A percentile compares a stretch with the other conserved stretches of the same genome.
Conservation (phyloP, 2,113 vertebrate species). For the Chionomys nivalis region DNA sequence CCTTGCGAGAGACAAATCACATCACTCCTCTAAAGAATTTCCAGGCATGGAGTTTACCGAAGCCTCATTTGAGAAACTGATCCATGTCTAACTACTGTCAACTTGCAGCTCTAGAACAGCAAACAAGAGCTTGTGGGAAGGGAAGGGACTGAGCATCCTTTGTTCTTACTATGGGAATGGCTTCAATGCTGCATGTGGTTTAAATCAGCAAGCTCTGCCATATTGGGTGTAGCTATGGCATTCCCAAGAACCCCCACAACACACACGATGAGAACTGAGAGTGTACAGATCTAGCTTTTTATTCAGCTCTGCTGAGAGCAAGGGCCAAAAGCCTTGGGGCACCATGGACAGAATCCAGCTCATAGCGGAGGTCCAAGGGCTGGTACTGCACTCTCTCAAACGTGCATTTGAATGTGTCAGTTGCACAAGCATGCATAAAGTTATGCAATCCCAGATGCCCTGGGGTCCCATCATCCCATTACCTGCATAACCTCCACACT, state of each 20-base stretch:
- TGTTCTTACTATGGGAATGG: slow-evolving; percentile 59
- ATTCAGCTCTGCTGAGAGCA: slow-evolving; percentile 5
- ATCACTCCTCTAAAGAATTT: slow-evolving; percentile 72
- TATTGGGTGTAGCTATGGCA: neutral
- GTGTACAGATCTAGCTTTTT: slow-evolving; percentile 51
- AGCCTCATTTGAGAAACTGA: slow-evolving; percentile 65
- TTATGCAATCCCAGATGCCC: neutral
- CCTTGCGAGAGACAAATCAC: slow-evolving; percentile 63
- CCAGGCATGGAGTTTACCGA: slow-evolving; percentile 58
- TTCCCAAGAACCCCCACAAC: slow-evolving; percentile 23
- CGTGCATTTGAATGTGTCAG: slow-evolving; percentile 48
- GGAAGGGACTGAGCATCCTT: slow-evolving; percentile 43
- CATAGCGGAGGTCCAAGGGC: neutral
- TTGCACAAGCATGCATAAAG: neutral
- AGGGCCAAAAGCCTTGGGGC: slow-evolving; percentile 17
- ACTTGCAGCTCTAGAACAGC: slow-evolving; percentile 61
- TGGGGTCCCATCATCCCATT: neutral
- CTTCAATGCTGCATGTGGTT: slow-evolving; percentile 58
- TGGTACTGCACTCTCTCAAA: slow-evolving; percentile 28
- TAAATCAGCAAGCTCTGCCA: slow-evolving; percentile 62
- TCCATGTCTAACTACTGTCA: slow-evolving; percentile 74
- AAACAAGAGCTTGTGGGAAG: slow-evolving; percentile 70
- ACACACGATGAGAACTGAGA: neutral
- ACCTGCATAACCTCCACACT: neutral
- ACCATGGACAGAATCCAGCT: neutral